A percentile compares a stretch with the other conserved stretches of the same genome.
Evolutionary conservation across 2,888 invertebrate genomes (phyloP).

Genomic region (Acleris holmiana): DNA sequence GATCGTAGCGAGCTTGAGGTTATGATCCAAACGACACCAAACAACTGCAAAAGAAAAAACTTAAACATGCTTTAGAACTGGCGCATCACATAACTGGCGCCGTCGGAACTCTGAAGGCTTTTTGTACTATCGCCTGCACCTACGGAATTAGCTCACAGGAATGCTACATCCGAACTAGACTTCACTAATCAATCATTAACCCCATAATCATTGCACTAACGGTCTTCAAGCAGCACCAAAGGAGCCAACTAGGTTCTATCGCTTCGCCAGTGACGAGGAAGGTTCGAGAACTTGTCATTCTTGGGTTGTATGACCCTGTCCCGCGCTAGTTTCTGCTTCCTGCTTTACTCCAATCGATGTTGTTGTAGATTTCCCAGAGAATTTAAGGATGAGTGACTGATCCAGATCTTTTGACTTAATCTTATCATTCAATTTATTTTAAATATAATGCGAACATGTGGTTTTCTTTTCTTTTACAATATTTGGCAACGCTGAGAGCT

Average conservation of each 20-base stretch:
- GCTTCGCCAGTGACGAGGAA: slow-evolving; percentile 68
- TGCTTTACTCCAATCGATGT: slow-evolving; percentile 51
- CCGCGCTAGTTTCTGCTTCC: slow-evolving; percentile 59
- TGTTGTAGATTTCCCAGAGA: slow-evolving; percentile 46
- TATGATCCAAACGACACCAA: slow-evolving; percentile 85
- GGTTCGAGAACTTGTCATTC: slow-evolving; percentile 66
- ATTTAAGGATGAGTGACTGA: not conserved
- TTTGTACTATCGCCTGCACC: slow-evolving; percentile 80
- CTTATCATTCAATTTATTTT: not conserved
- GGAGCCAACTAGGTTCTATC: slow-evolving; percentile 73
- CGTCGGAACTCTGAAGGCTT: slow-evolving; percentile 75
- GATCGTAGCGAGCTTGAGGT: slow-evolving; percentile 85
- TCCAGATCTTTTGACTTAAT: not conserved
- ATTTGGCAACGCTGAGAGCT: not conserved
- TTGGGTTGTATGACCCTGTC: slow-evolving; percentile 56
- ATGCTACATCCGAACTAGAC: slow-evolving; percentile 67
- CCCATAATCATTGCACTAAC: slow-evolving; percentile 69
- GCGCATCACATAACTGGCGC: slow-evolving; percentile 67
- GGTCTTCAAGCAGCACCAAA: slow-evolving; percentile 72
- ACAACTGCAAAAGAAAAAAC: slow-evolving; percentile 85
- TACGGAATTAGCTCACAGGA: slow-evolving; percentile 80
- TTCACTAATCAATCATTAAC: slow-evolving; percentile 63
- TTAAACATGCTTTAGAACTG: slow-evolving; percentile 85
- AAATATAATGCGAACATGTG: not conserved
- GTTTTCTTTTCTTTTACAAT: not conserved